These are phyloP conservation scores for Iguana delicatissima DNA, from an alignment of 2,797 vertebrate species.

Conservation along the genomic window DNA sequence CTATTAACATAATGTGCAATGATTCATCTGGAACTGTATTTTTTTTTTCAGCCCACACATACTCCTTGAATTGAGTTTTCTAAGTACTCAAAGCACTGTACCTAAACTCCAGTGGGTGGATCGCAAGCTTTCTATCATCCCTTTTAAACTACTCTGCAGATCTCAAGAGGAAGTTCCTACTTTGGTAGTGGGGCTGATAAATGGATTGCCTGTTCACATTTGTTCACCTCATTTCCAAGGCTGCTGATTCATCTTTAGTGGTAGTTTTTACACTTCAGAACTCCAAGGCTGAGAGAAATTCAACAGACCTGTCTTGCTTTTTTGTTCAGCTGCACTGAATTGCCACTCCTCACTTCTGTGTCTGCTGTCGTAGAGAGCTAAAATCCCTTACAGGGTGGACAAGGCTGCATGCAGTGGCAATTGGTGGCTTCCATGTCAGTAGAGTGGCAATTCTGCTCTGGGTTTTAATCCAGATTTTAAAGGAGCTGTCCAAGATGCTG, in stretches of 20 bases:
- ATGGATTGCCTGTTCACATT: background rate
- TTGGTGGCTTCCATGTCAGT: no score
- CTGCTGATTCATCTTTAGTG: background rate
- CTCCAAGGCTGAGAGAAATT: background rate
- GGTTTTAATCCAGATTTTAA: no score
- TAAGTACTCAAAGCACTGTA: background rate
- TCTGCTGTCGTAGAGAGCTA: background rate
- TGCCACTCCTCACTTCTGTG: background rate
- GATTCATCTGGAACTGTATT: slow-evolving; percentile 22
- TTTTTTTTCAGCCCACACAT: slow-evolving; percentile 9
- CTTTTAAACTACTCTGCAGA: slow-evolving; percentile 14
- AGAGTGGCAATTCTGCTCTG: no score
- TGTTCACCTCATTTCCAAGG: background rate
- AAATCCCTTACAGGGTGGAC: background rate
- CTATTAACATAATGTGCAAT: slow-evolving; percentile 20
- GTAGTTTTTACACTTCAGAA: background rate
- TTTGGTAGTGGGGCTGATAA: background rate
- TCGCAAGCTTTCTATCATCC: background rate
- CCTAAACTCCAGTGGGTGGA: background rate
- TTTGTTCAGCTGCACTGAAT: background rate
- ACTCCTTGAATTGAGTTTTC: slow-evolving; percentile 27
- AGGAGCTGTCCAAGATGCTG: no score
- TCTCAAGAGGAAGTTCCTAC: background rate
- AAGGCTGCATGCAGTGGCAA: no score
- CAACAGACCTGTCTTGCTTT: background rate